phyloP scores from a whole-genome alignment of 2,113 vertebrate species.

The Tapirus terrestris region DNA sequence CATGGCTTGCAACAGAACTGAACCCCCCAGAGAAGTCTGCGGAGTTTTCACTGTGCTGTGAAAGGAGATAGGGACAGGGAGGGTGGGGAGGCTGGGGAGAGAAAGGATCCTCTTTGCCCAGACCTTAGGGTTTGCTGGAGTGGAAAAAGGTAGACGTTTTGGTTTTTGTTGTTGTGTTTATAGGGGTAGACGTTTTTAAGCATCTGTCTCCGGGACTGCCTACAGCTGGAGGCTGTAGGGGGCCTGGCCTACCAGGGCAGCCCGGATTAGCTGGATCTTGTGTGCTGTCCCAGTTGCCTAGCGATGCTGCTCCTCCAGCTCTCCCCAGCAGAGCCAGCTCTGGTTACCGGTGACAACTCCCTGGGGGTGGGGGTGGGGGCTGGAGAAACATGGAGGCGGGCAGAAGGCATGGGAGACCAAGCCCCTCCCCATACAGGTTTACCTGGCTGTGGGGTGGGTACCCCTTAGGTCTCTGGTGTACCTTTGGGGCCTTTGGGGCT shows the following conservation, averaged over 20 bases:
- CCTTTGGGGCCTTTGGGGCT: not conserved
- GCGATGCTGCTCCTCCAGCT: slow-evolving; percentile 40
- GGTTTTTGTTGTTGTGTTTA: too few relatives aligned
- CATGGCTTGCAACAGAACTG: not conserved
- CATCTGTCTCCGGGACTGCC: not conserved
- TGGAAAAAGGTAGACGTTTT: not conserved
- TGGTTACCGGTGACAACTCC: slow-evolving; percentile 59
- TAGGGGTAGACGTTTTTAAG: not conserved
- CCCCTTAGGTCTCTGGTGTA: not conserved
- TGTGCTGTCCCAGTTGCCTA: slow-evolving; percentile 55
- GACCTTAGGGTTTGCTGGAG: not conserved
- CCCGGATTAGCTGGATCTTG: slow-evolving; percentile 66
- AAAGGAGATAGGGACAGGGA: not conserved
- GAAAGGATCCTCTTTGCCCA: not conserved
- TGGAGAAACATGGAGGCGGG: not conserved
- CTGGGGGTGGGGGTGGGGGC: not conserved
- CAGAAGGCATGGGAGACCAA: not conserved
- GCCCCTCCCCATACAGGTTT: not conserved
- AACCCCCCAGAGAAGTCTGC: not conserved
- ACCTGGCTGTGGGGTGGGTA: not conserved
- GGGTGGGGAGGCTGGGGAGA: not conserved
- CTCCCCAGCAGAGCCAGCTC: slow-evolving; percentile 33
- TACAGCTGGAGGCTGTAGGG: not conserved
- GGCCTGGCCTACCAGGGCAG: not conserved
- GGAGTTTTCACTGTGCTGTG: not conserved